Conservation (phyloP, 2,113 vertebrate genomes). For the Actinemys pallida region DNA sequence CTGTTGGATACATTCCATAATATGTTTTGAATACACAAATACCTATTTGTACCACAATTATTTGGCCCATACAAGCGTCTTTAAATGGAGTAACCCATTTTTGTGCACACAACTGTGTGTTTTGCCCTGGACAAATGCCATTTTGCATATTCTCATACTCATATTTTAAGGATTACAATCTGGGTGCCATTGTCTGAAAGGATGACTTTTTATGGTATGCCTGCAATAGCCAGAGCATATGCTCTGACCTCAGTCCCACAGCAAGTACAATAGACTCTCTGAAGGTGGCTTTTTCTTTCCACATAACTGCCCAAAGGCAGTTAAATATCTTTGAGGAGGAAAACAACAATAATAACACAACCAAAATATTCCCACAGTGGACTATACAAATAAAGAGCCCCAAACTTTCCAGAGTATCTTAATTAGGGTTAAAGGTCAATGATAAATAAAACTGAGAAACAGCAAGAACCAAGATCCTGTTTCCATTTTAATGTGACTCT, state of each 20-base stretch:
- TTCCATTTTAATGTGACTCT: slow-evolving; percentile 83
- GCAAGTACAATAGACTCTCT: slow-evolving; percentile 23
- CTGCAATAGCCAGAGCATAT: background rate
- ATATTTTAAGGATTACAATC: background rate
- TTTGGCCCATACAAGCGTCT: background rate
- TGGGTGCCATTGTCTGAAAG: background rate
- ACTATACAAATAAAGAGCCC: slow-evolving; percentile 68
- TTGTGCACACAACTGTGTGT: background rate
- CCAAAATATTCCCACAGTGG: slow-evolving; percentile 80
- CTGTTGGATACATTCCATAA: background rate
- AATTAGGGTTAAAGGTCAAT: slow-evolving; percentile 84
- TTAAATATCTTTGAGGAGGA: slow-evolving; percentile 69
- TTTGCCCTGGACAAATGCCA: background rate
- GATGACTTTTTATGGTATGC: background rate
- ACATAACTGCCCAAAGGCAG: slow-evolving; percentile 57
- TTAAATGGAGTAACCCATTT: background rate
- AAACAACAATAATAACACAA: slow-evolving; percentile 73
- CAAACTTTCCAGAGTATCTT: slow-evolving; percentile 80
- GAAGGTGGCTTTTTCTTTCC: slow-evolving; percentile 25
- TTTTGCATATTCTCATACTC: background rate
- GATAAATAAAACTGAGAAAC: slow-evolving; percentile 83
- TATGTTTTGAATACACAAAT: accelerated
- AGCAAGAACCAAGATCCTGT: slow-evolving; percentile 84
- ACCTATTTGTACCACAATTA: background rate
- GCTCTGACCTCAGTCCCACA: slow-evolving; percentile 21